Base-by-base conservation (phyloP, 2,888 invertebrate genomes). In the Patella pellucida region DNA sequence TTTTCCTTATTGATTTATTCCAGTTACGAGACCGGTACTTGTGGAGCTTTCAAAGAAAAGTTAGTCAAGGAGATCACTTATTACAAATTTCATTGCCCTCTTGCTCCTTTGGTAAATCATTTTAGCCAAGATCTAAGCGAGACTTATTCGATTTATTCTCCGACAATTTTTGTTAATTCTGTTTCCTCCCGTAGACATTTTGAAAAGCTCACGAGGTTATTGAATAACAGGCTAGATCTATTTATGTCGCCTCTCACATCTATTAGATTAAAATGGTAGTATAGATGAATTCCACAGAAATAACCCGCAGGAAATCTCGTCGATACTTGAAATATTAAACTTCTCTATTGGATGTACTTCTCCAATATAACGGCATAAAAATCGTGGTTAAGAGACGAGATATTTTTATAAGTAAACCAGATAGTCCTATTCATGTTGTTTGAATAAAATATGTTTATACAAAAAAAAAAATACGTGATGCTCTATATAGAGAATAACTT, bases 121-220 rank as follows among this genome's bases (percentile, higher is more conserved):
- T 62, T 62, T 62, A 62, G 23, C 62, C 62, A 62, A 62, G 62
- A 62, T 62, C 62, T 62, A 62, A 62, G 62, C 62, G 62, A 62
- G 62, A 62, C 62, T 62, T 62, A 62, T 62, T 62, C 62, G 62
- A 62, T 62, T 62, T 62, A 62, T 62, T 62, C 62, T 62, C 23
- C 62, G 62, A 62, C 62, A 62, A 62, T 62, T 62, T 62, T 62
- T 23, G 19, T 62, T 62, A 62, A 62, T 62, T 62, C 62, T 23
- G 62, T 62, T 62, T 62, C 62, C 23, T 62, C 62, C 23, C 62
- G 62, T 62, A 62, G 62, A 62, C 62, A 23, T 62, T 62, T 62
- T 62, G 62, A 62, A 62, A 62, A 62, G 62, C 62, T 62, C 62
- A 62, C 62, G 62, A 62, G 62, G 62, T 62, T 62, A 62, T 62